These are phyloP conservation scores for Phymanthus crucifer DNA, from an alignment of 92 coral and sea anemone genomes.

Conservation along the genomic window DNA sequence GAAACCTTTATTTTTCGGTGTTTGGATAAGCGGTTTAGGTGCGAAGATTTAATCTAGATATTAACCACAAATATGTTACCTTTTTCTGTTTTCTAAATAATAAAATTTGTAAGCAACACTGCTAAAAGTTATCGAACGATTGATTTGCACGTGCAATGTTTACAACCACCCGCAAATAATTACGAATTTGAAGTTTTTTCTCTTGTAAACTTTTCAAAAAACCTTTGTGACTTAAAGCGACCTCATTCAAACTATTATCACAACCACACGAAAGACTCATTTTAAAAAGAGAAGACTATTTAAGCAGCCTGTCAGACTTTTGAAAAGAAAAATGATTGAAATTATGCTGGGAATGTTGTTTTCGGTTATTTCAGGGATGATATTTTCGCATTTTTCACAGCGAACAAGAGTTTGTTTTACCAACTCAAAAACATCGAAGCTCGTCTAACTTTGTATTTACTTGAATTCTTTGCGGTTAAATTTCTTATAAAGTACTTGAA, in stretches of 20 bases:
- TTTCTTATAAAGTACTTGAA: not conserved
- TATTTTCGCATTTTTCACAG: not conserved
- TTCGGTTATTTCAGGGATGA: not conserved
- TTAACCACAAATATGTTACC: not conserved
- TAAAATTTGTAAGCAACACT: not conserved
- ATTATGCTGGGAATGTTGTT: not conserved
- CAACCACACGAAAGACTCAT: constrained; percentile 1
- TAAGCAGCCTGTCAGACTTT: not conserved
- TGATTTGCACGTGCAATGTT: not conserved
- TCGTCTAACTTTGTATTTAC: no score
- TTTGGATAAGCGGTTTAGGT: not conserved
- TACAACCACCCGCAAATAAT: not conserved
- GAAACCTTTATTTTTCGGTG: not conserved
- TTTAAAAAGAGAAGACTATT: not conserved
- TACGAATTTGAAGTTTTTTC: constrained; percentile 4
- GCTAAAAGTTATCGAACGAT: not conserved
- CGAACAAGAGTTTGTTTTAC: no score
- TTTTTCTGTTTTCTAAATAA: not conserved
- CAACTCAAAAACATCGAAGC: no score
- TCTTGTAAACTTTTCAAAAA: constrained; percentile 3
- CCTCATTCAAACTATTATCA: not conserved
- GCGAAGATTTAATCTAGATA: not conserved
- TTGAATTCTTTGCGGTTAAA: not conserved
- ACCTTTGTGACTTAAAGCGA: constrained; percentile 8
- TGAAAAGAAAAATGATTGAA: no score